Evolutionary conservation across 2,797 vertebrate species (phyloP).

Genomic region (Craterocephalus amniculus): DNA sequence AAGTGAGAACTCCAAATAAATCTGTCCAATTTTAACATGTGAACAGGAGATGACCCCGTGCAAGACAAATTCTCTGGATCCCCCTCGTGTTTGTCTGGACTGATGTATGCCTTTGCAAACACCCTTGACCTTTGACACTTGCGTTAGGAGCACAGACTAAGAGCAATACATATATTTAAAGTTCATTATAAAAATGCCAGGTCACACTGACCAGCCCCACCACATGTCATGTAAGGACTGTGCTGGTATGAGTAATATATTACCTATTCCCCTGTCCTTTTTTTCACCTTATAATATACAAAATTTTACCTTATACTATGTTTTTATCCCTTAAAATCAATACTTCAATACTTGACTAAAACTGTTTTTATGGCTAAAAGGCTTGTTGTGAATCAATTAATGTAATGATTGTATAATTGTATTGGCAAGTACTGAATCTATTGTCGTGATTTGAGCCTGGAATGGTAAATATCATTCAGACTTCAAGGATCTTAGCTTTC

Average conservation of each 20-base stretch:
- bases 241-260: constrained; percentile 28
- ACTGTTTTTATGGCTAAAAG: too few relatives aligned
- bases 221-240: constrained; percentile 6
- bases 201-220: not conserved
- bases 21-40: constrained; percentile 60
- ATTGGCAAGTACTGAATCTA: too few relatives aligned
- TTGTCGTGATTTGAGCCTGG: too few relatives aligned
- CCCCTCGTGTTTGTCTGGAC: constrained; percentile 37
- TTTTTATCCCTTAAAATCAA: too few relatives aligned
- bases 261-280: not conserved
- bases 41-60: constrained; percentile 48
- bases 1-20: constrained; percentile 63
- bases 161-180: constrained; percentile 42
- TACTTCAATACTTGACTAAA: too few relatives aligned
- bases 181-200: constrained; percentile 56
- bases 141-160: constrained; percentile 31
- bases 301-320: not conserved
- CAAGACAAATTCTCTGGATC: constrained; percentile 38
- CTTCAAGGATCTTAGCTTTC: too few relatives aligned
- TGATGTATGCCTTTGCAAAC: constrained; percentile 49
- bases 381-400: too few relatives aligned
- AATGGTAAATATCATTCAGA: too few relatives aligned
- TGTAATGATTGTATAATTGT: too few relatives aligned
- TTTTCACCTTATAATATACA: not conserved
- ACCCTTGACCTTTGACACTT: constrained; percentile 57